Conservation (phyloP, 1,140 invertebrate genomes). For the Cephus cinctus region DNA sequence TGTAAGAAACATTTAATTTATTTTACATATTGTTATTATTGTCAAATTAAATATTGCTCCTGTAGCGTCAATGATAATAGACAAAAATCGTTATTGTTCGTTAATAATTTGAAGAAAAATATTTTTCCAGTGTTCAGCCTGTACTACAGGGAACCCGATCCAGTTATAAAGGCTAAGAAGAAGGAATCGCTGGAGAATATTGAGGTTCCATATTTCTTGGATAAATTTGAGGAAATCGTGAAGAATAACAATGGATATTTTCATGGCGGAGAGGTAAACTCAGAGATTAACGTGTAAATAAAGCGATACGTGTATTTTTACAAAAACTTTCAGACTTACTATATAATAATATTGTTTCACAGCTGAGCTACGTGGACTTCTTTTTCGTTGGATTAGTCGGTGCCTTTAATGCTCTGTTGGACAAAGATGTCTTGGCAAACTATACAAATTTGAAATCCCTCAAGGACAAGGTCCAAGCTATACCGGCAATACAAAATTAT, state of each 20-base stretch:
- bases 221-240: slow-evolving; percentile 40
- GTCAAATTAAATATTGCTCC: neutral
- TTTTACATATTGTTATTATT: slow-evolving; percentile 1
- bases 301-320: slow-evolving; percentile 27
- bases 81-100: neutral
- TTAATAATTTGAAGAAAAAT: neutral
- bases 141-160: slow-evolving; percentile 38
- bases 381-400: slow-evolving; percentile 61
- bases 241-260: slow-evolving; percentile 45
- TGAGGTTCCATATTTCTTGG: slow-evolving; percentile 42
- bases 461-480: slow-evolving; percentile 52
- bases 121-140: slow-evolving; percentile 22
- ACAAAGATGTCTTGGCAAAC: slow-evolving; percentile 55
- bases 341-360: slow-evolving; percentile 30
- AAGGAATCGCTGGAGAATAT: slow-evolving; percentile 35
- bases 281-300: slow-evolving; percentile 27
- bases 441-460: slow-evolving; percentile 57
- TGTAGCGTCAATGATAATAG: too few relatives aligned
- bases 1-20: slow-evolving; percentile 29
- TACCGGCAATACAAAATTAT: slow-evolving; percentile 54
- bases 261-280: slow-evolving; percentile 45
- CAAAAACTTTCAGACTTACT: slow-evolving; percentile 2
- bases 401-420: slow-evolving; percentile 57
- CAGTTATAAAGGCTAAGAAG: slow-evolving; percentile 33
- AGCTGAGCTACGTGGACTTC: slow-evolving; percentile 67